Percentiles rank a stretch among this genome's conserved stretches.
phyloP scores from a whole-genome alignment of 2,797 vertebrate species.

The Threskiornis aethiopicus region DNA sequence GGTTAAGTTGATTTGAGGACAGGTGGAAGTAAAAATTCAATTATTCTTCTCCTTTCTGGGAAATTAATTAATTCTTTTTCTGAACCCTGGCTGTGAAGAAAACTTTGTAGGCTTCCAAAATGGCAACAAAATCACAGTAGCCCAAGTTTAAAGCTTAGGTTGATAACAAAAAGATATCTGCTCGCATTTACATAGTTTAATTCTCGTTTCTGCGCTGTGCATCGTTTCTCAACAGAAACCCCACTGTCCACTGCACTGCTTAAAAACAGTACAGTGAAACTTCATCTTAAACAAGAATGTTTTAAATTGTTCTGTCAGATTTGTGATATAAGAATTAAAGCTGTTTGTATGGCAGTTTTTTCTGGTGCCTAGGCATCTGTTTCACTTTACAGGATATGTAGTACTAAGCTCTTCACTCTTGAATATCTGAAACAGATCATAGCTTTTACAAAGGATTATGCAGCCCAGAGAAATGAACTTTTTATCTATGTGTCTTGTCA shows the following conservation, averaged over 20 bases:
- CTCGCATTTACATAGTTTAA: background rate
- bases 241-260: background rate
- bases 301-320: background rate
- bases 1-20: background rate
- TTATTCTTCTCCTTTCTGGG: background rate
- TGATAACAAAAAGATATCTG: background rate
- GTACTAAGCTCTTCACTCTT: background rate
- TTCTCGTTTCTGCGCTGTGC: background rate
- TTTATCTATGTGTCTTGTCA: background rate
- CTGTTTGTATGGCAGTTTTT: constrained; percentile 53
- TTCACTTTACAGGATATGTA: background rate
- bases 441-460: constrained; percentile 6
- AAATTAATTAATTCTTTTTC: background rate
- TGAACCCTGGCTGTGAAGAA: background rate
- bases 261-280: background rate
- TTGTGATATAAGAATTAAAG: background rate
- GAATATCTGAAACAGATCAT: background rate
- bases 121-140: background rate
- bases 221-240: background rate
- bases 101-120: background rate
- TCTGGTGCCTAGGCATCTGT: background rate
- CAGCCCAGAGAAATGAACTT: background rate
- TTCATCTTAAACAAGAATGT: background rate
- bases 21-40: background rate
- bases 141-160: background rate